Conservation (phyloP, 2,113 vertebrate species). For the Erinaceus europaeus region DNA sequence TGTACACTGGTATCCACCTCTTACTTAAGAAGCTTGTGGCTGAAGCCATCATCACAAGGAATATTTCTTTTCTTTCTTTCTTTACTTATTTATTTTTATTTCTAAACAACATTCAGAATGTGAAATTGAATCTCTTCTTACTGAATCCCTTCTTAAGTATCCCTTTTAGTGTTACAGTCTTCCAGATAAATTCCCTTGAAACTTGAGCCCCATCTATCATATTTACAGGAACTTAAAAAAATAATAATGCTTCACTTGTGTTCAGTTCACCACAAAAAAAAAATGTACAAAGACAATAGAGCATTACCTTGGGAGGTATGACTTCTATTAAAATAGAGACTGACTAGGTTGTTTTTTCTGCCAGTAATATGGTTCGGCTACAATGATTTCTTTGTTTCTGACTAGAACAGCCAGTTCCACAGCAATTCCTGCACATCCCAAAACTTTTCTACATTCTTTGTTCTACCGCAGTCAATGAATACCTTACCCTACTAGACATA, state of each 20-base stretch:
- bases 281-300: constrained; percentile 28
- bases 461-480: constrained; percentile 44
- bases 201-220: background rate
- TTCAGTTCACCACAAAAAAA: constrained; percentile 39
- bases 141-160: too few species aligned
- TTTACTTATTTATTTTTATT: too few species aligned
- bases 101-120: constrained; percentile 1
- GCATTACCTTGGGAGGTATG: constrained; percentile 40
- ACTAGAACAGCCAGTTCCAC: constrained; percentile 62
- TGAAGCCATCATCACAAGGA: background rate
- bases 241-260: background rate
- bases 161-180: background rate
- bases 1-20: background rate
- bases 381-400: constrained; percentile 68
- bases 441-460: constrained; percentile 39
- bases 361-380: constrained; percentile 43
- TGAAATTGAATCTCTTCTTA: constrained; percentile 11
- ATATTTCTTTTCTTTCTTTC: too few species aligned
- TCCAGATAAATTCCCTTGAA: constrained; percentile 14
- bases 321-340: constrained; percentile 25
- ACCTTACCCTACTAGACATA: constrained; percentile 31
- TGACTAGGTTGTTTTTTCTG: constrained; percentile 24
- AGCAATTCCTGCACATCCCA: constrained; percentile 28
- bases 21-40: background rate
- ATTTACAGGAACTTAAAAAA: background rate